Percentiles rank a stretch among this genome's conserved stretches.
These are phyloP conservation scores for Torymus aiolomorphi DNA, from an alignment of 2,888 invertebrate species.

Conservation along the genomic window DNA sequence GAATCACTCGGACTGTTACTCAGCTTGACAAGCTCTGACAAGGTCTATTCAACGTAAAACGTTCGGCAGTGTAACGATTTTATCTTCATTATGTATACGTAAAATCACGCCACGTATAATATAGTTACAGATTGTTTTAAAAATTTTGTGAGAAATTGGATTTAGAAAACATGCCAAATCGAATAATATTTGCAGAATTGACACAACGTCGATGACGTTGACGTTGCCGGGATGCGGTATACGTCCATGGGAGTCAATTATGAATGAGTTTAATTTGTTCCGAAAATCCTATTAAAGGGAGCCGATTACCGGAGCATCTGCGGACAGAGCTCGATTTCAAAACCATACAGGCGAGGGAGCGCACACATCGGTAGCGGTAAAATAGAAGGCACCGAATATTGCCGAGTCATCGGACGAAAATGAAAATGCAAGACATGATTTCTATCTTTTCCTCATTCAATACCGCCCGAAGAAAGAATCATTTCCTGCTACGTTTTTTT, in stretches of 20 bases:
- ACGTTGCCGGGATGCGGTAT: too few species aligned
- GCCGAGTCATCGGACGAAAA: constrained; percentile 44
- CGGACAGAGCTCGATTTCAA: constrained; percentile 6
- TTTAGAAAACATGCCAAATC: too few species aligned
- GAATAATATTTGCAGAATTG: too few species aligned
- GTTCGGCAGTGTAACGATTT: constrained; percentile 11
- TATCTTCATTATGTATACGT: neutral
- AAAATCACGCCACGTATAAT: too few species aligned
- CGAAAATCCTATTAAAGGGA: constrained; percentile 50
- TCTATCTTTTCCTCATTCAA: constrained; percentile 26
- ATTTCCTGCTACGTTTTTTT: constrained; percentile 41
- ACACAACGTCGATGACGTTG: too few species aligned
- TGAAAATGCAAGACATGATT: constrained; percentile 41
- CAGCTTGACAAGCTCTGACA: constrained; percentile 7
- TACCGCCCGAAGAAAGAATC: constrained; percentile 22
- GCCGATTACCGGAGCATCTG: constrained; percentile 30
- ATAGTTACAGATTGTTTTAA: too few species aligned
- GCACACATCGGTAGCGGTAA: constrained; percentile 24
- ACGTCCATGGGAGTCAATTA: constrained; percentile 1
- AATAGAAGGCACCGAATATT: neutral
- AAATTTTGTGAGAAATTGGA: too few species aligned
- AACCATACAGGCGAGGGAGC: neutral
- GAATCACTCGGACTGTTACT: constrained; percentile 1
- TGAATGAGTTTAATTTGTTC: constrained; percentile 46
- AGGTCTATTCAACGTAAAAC: constrained; percentile 10